A percentile compares a stretch with the other conserved stretches of the same genome.
phyloP scores from a whole-genome alignment of 2,113 vertebrate species.

The Morone saxatilis region DNA sequence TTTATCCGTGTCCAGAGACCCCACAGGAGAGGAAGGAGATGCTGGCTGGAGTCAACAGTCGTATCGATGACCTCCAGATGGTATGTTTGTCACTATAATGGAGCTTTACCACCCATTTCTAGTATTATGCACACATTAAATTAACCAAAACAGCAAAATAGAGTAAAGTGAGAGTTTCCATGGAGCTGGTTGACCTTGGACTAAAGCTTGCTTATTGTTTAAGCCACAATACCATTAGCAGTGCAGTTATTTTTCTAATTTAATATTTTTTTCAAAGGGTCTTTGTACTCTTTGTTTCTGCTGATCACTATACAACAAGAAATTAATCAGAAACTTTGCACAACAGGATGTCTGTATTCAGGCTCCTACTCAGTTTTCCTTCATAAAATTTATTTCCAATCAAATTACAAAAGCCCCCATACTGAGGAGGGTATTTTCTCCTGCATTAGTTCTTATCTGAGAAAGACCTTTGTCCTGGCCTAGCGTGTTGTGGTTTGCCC shows the following conservation, averaged over 20 bases:
- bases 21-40: slow-evolving; percentile 98
- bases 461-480: slow-evolving; percentile 39
- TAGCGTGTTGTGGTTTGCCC: slow-evolving; percentile 43
- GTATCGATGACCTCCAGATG: slow-evolving; percentile 98
- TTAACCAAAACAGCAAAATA: neutral
- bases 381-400: slow-evolving; percentile 17
- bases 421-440: slow-evolving; percentile 9
- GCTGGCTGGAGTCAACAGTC: slow-evolving; percentile 96
- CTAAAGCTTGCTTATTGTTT: slow-evolving; percentile 7
- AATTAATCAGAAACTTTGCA: slow-evolving; percentile 24
- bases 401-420: slow-evolving; percentile 30
- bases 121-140: neutral
- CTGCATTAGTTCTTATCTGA: slow-evolving; percentile 51
- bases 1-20: slow-evolving; percentile 97
- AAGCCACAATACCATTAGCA: neutral
- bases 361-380: slow-evolving; percentile 18
- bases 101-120: neutral
- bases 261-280: slow-evolving; percentile 21
- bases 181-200: neutral
- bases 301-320: slow-evolving; percentile 28
- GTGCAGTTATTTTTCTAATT: neutral
- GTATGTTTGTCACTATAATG: slow-evolving; percentile 75
- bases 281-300: slow-evolving; percentile 43
- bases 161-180: neutral
- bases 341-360: slow-evolving; percentile 49